A percentile compares a stretch with the other conserved stretches of the same genome.
Evolutionary conservation across 2,888 invertebrate species (phyloP).

Genomic region (Eubasilissa splendida): DNA sequence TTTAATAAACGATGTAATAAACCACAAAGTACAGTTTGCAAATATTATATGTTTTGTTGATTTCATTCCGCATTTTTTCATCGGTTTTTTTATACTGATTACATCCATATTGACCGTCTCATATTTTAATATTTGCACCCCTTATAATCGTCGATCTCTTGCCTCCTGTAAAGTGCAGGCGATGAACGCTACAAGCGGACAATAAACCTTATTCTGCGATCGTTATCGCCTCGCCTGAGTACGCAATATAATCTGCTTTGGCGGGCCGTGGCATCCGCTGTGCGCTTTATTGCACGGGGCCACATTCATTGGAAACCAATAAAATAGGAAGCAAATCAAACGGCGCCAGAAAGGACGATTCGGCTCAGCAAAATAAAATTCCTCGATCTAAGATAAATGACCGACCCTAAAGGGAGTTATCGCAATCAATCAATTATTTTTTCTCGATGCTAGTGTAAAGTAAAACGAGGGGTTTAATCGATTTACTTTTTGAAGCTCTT

Average conservation of each 20-base stretch:
- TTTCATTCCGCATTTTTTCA: too few species aligned
- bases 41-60: too few species aligned
- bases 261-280: constrained; percentile 42
- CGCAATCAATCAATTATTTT: constrained; percentile 21
- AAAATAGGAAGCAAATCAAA: constrained; percentile 32
- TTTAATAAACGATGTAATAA: too few species aligned
- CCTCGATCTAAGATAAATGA: constrained; percentile 14
- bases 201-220: constrained; percentile 15
- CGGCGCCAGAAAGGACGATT: constrained; percentile 10
- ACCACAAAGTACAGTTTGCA: too few species aligned
- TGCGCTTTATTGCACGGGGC: constrained; percentile 46
- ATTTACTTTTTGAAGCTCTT: too few species aligned
- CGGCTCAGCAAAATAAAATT: constrained; percentile 8
- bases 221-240: constrained; percentile 51
- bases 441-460: not conserved
- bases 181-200: constrained; percentile 11
- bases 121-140: too few species aligned
- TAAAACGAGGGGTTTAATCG: too few species aligned
- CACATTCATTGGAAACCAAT: constrained; percentile 37
- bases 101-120: too few species aligned
- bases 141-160: not conserved
- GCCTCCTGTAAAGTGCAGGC: not conserved
- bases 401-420: constrained; percentile 9
- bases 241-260: constrained; percentile 48
- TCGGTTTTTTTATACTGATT: too few species aligned